phyloP scores from a whole-genome alignment of 2,888 invertebrate genomes.

The Podotricha telesiphe region DNA sequence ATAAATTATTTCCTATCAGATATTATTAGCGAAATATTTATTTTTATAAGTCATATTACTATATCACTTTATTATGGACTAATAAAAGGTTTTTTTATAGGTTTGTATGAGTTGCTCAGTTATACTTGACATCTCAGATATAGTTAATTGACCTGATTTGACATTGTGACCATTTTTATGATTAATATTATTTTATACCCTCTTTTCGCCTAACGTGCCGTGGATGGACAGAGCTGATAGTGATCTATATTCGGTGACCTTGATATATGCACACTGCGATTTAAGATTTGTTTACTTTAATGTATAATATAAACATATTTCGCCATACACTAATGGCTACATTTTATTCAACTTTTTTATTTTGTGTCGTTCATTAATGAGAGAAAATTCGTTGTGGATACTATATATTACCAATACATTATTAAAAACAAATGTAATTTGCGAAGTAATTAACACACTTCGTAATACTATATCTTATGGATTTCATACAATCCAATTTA shows the following conservation, averaged over 20 bases:
- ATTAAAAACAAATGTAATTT: too few relatives aligned
- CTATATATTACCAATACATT: too few relatives aligned
- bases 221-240: slow-evolving; percentile 9
- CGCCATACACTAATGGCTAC: too few relatives aligned
- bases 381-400: too few relatives aligned
- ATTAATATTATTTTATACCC: slow-evolving; percentile 54
- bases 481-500: too few relatives aligned
- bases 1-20: not conserved
- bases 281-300: not conserved
- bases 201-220: slow-evolving; percentile 49
- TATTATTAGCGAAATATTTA: not conserved
- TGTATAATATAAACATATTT: not conserved
- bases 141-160: slow-evolving; percentile 55
- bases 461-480: too few relatives aligned
- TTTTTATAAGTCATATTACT: slow-evolving; percentile 35
- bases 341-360: too few relatives aligned
- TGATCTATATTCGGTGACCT: slow-evolving; percentile 5
- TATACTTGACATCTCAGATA: slow-evolving; percentile 49
- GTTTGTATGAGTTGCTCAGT: slow-evolving; percentile 45
- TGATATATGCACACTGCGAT: not conserved
- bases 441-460: too few relatives aligned
- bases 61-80: slow-evolving; percentile 32
- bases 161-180: slow-evolving; percentile 57
- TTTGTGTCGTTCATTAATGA: too few relatives aligned
- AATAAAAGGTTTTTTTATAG: slow-evolving; percentile 45